Evolutionary conservation across 2,888 invertebrate species (phyloP).

Genomic region (Zhengitettix transpicula): DNA sequence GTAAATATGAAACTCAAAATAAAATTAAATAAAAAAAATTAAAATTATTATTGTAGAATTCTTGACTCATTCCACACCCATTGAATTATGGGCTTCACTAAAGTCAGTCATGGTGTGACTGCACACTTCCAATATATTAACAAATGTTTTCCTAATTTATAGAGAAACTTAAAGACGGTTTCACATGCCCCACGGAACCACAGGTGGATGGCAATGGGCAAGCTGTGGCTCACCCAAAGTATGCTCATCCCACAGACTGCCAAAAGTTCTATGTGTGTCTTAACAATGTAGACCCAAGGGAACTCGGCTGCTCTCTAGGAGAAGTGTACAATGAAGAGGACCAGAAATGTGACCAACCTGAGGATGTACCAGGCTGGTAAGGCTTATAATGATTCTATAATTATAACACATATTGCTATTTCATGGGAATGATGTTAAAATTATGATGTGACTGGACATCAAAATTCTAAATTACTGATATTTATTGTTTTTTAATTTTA

Average conservation of each 20-base stretch:
- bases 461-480: too few species aligned
- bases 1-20: too few species aligned
- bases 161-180: constrained; percentile 69
- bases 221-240: constrained; percentile 66
- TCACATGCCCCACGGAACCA: constrained; percentile 61
- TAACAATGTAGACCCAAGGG: constrained; percentile 72
- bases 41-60: too few species aligned
- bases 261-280: constrained; percentile 84
- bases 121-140: too few species aligned
- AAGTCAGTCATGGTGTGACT: too few species aligned
- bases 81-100: too few species aligned
- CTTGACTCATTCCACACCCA: too few species aligned
- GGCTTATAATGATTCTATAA: constrained; percentile 17
- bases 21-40: too few species aligned
- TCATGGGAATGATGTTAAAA: too few species aligned
- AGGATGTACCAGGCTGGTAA: constrained; percentile 81
- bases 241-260: constrained; percentile 72
- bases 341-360: constrained; percentile 74
- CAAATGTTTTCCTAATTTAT: constrained; percentile 12
- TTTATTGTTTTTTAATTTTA: too few species aligned
- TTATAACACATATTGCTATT: too few species aligned
- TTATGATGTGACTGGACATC: too few species aligned
- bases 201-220: constrained; percentile 50
- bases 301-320: constrained; percentile 69
- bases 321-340: constrained; percentile 81